Evolutionary conservation across 2,797 vertebrate genomes (phyloP).

Genomic region (Sebastes matsubarae): DNA sequence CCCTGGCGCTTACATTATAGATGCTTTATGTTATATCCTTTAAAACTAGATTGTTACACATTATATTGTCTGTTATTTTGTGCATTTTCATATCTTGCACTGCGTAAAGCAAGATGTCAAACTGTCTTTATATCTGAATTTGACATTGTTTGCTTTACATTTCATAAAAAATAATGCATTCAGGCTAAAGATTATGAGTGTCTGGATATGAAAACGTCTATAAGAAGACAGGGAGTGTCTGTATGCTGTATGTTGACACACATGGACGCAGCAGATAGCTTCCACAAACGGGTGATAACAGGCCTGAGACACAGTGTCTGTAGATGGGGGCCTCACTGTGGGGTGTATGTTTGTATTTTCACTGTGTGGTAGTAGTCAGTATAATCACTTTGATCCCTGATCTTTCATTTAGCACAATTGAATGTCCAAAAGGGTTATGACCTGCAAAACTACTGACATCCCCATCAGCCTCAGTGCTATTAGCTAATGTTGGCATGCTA

Average conservation of each 20-base stretch:
- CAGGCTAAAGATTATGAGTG: not conserved
- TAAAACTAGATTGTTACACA: not conserved
- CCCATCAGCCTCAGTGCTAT: not conserved
- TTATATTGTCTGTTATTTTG: not conserved
- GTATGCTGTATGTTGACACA: slow-evolving; percentile 25
- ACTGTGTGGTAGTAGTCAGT: not conserved
- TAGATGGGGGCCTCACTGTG: slow-evolving; percentile 25
- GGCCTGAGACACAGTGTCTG: not conserved
- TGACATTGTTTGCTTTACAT: not conserved
- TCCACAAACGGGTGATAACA: slow-evolving; percentile 56
- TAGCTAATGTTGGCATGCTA: not conserved
- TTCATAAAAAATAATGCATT: too few species aligned
- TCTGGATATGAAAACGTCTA: not conserved
- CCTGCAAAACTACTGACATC: too few species aligned
- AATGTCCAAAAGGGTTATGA: too few species aligned
- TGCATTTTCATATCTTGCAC: not conserved
- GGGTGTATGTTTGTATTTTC: not conserved
- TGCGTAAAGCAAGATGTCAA: not conserved
- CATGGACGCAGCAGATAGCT: slow-evolving; percentile 73
- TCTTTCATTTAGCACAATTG: not conserved
- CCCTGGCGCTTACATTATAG: not conserved
- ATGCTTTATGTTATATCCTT: not conserved
- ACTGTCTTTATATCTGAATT: not conserved
- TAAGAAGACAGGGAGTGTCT: slow-evolving; percentile 67
- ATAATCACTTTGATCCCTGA: not conserved